Percentiles rank a stretch among this genome's conserved stretches.
Conservation (phyloP, 2,888 invertebrate species). For the Aphidoletes aphidimyza region DNA sequence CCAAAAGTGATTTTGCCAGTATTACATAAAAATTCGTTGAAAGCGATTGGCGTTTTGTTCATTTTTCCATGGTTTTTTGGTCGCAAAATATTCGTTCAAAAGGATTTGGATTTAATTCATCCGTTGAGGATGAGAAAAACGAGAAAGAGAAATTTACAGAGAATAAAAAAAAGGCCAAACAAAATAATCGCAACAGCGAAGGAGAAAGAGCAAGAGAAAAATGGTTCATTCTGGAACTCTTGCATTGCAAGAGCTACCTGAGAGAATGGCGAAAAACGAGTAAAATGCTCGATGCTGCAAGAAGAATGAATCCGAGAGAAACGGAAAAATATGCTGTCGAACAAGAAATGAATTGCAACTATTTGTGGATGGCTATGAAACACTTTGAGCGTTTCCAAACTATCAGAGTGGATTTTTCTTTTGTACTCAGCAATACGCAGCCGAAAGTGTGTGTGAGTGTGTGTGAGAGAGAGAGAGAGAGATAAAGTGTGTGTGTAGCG, state of each 20-base stretch:
- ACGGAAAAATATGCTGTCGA: neutral
- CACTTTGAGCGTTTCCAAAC: neutral
- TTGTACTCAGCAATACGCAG: neutral
- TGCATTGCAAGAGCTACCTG: neutral
- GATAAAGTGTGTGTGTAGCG: too few relatives aligned
- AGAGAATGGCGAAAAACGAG: neutral
- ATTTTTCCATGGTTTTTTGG: neutral
- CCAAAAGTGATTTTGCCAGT: slow-evolving; percentile 21
- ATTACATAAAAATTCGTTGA: slow-evolving; percentile 31
- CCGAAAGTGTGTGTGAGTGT: too few relatives aligned
- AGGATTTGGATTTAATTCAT: slow-evolving; percentile 46
- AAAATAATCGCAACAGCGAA: too few relatives aligned
- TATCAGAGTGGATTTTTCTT: neutral
- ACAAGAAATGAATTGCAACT: neutral
- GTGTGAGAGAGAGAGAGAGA: too few relatives aligned
- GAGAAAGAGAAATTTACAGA: too few relatives aligned
- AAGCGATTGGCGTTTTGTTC: slow-evolving; percentile 40
- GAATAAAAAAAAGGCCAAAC: too few relatives aligned
- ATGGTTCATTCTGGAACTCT: neutral
- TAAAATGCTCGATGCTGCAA: neutral
- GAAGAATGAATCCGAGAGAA: neutral
- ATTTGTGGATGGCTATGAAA: neutral
- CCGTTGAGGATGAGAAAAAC: neutral
- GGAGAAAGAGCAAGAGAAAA: neutral
- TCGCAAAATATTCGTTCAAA: slow-evolving; percentile 25